Base-by-base conservation (phyloP, 2,797 vertebrate genomes). In the Eidolon dupreanum region DNA sequence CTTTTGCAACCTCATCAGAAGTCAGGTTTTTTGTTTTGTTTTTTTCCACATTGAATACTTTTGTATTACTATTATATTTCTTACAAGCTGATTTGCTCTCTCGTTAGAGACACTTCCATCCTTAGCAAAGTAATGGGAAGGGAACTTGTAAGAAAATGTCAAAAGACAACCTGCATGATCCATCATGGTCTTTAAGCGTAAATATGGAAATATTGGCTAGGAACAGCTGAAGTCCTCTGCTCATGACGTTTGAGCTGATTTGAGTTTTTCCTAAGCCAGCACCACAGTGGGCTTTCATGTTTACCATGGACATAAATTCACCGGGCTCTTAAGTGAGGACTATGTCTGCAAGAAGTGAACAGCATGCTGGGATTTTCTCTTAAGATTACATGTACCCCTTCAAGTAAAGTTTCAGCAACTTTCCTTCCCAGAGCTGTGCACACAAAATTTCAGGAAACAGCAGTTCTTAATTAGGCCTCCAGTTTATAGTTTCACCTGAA, bases 401-500 rank as follows among this genome's bases (percentile, higher is more conserved):
- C 97, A 96, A 97, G 97, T 95, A 98, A 98, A 98, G 97, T 98
- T 98, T 97, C 96, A 93, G 93, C 95, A 97, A 95, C 97, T 97
- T 97, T 98, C 98, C 97, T 98, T 98, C 96, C 93, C 97, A 97
- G 95, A 1, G 9, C 68, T 95, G 66, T 73, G 85, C 98, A 97
- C 96, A 97, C 97, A 96, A 98, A 98, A 98, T 98, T 97, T 98
- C 98, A 98, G 98, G 98, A 98, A 98, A 98, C 98, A 98, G 98
- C 98, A 98, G 98, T 98, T 98, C 98, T 98, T 98, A 99, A 98
- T 98, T 99, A 98, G 97, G 92, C 94, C 97, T 90, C 86, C 88
- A 96, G 97, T 99, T 99, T 98, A 99, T 98, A 98, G 98, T 98
- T 98, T 98, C 98, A 98, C 98, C 98, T 99, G 98, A 98, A 98